phyloP scores from a whole-genome alignment of 2,888 invertebrate genomes.

The Blera fallax region DNA sequence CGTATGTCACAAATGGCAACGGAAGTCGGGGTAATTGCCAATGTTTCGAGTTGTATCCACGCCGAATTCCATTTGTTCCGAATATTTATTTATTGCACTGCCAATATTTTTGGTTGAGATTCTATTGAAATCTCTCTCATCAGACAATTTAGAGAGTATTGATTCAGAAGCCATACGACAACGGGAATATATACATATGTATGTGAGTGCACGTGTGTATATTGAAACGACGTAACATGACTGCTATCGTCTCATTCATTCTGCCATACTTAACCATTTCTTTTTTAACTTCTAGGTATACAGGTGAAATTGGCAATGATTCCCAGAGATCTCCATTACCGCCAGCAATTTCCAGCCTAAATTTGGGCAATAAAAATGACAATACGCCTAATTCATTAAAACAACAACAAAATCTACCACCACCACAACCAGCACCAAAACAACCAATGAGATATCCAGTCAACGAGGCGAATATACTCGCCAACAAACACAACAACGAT shows the following conservation, averaged over 20 bases:
- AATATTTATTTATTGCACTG: no score
- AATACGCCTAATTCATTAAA: slow-evolving; percentile 61
- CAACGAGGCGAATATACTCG: slow-evolving; percentile 57
- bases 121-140: no score
- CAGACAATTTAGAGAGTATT: no score
- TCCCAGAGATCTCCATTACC: slow-evolving; percentile 82
- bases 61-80: no score
- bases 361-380: slow-evolving; percentile 78
- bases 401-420: slow-evolving; percentile 68
- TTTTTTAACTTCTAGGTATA: slow-evolving; percentile 76
- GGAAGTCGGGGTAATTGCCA: no score
- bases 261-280: neutral
- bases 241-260: neutral
- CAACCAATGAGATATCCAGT: slow-evolving; percentile 66
- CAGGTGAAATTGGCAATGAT: slow-evolving; percentile 81
- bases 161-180: no score
- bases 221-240: neutral
- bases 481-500: slow-evolving; percentile 62
- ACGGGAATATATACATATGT: no score
- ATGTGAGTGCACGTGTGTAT: neutral
- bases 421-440: slow-evolving; percentile 72
- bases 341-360: slow-evolving; percentile 81
- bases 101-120: no score
- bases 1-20: no score
- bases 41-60: no score